phyloP scores from a whole-genome alignment of 1,140 invertebrate genomes.

The Calliopsis andreniformis region DNA sequence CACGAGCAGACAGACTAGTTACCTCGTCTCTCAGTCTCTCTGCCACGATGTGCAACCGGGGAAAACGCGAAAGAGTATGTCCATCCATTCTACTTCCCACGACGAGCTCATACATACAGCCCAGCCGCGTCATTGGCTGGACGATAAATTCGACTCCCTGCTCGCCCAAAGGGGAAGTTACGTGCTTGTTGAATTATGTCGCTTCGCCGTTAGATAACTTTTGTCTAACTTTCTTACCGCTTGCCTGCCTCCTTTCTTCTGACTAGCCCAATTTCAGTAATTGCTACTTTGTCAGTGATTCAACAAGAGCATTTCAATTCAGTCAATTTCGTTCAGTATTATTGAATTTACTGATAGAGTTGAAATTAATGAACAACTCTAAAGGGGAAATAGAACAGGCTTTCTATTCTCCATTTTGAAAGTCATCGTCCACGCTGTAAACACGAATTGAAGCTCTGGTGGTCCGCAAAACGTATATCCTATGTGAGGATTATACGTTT shows the following conservation, averaged over 20 bases:
- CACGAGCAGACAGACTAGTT: slow-evolving; percentile 32
- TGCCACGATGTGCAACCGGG: not conserved
- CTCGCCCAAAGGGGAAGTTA: slow-evolving; percentile 33
- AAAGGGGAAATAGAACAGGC: too few relatives aligned
- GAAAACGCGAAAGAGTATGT: slow-evolving; percentile 54
- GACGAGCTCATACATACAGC: slow-evolving; percentile 34
- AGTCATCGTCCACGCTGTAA: not conserved
- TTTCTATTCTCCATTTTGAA: too few relatives aligned
- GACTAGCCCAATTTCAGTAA: not conserved
- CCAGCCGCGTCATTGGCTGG: slow-evolving; percentile 23
- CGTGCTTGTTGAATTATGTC: slow-evolving; percentile 23
- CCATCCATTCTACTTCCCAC: slow-evolving; percentile 58
- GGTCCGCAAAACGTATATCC: not conserved
- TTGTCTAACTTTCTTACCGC: too few relatives aligned
- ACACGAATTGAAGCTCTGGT: not conserved
- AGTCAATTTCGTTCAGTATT: too few relatives aligned
- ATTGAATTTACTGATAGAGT: too few relatives aligned
- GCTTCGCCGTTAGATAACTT: slow-evolving; percentile 20
- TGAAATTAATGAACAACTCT: too few relatives aligned
- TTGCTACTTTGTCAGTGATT: not conserved
- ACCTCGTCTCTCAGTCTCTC: slow-evolving; percentile 6
- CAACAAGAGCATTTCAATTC: too few relatives aligned
- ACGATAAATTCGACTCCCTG: slow-evolving; percentile 40
- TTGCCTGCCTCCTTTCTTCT: not conserved
- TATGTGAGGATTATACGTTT: not conserved